Conservation (phyloP, 2,888 invertebrate species). For the Drosophila neutralis region DNA sequence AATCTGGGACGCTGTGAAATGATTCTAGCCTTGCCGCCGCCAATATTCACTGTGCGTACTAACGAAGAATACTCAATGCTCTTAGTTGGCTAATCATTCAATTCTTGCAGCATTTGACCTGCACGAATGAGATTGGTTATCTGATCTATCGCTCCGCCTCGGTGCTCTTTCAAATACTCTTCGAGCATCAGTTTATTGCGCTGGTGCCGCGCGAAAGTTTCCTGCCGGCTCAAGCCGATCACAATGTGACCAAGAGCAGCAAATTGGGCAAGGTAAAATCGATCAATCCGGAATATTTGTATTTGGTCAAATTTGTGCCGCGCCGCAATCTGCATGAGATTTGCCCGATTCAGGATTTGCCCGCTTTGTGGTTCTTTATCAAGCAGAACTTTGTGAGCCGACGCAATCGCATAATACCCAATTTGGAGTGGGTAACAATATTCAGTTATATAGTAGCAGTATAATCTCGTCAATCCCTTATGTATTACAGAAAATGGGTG, state of each 20-base stretch:
- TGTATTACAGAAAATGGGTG: slow-evolving; percentile 87
- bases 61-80: neutral
- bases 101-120: slow-evolving; percentile 86
- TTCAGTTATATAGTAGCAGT: neutral
- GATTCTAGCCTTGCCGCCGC: slow-evolving; percentile 87
- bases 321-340: slow-evolving; percentile 86
- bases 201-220: slow-evolving; percentile 88
- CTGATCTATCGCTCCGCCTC: slow-evolving; percentile 86
- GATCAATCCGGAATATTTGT: slow-evolving; percentile 86
- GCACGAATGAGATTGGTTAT: slow-evolving; percentile 86
- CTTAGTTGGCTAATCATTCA: neutral
- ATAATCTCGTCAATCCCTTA: neutral
- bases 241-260: slow-evolving; percentile 63
- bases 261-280: slow-evolving; percentile 77
- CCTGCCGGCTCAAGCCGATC: slow-evolving; percentile 87
- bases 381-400: slow-evolving; percentile 88
- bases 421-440: slow-evolving; percentile 88
- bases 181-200: slow-evolving; percentile 87
- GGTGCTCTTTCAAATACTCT: slow-evolving; percentile 89
- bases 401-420: slow-evolving; percentile 88
- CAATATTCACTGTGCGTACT: slow-evolving; percentile 87
- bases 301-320: slow-evolving; percentile 88
- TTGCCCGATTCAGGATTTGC: slow-evolving; percentile 86
- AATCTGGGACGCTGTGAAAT: slow-evolving; percentile 88
- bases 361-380: slow-evolving; percentile 89